phyloP scores from a whole-genome alignment of 2,113 vertebrate species.

The Phyllopteryx taeniolatus region DNA sequence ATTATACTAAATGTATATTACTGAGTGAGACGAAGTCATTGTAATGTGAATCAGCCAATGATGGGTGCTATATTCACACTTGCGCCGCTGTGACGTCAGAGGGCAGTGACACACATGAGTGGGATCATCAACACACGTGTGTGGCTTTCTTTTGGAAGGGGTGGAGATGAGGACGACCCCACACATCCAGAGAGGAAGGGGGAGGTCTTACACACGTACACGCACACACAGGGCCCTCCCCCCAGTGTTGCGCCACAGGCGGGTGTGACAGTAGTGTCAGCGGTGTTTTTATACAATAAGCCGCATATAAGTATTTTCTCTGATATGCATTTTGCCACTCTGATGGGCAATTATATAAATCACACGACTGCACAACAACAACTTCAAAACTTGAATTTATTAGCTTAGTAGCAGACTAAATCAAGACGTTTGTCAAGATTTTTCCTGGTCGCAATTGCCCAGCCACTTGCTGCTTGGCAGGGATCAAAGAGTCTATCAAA shows the following conservation, averaged over 20 bases:
- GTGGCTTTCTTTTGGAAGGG: constrained; percentile 18
- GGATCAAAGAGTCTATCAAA: neutral
- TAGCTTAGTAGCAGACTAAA: neutral
- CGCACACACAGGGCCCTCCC: constrained; percentile 39
- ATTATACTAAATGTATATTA: neutral
- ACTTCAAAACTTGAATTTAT: neutral
- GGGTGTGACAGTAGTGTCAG: constrained; percentile 40
- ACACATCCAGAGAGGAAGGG: constrained; percentile 58
- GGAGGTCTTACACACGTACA: constrained; percentile 21
- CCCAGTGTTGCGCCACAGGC: constrained; percentile 50
- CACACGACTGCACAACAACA: neutral
- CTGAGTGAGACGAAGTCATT: neutral
- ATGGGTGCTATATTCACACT: constrained; percentile 12
- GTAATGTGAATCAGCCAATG: neutral
- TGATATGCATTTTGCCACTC: neutral
- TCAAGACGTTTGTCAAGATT: neutral
- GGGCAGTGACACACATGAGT: neutral
- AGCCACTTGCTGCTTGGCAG: neutral
- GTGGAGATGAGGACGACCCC: constrained; percentile 42
- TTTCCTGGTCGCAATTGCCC: neutral
- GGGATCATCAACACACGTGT: neutral
- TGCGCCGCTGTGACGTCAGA: neutral
- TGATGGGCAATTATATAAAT: neutral
- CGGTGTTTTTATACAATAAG: neutral
- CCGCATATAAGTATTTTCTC: neutral